These are phyloP conservation scores for Molossus molossus DNA, from an alignment of 2,797 vertebrate genomes.

Conservation along the genomic window DNA sequence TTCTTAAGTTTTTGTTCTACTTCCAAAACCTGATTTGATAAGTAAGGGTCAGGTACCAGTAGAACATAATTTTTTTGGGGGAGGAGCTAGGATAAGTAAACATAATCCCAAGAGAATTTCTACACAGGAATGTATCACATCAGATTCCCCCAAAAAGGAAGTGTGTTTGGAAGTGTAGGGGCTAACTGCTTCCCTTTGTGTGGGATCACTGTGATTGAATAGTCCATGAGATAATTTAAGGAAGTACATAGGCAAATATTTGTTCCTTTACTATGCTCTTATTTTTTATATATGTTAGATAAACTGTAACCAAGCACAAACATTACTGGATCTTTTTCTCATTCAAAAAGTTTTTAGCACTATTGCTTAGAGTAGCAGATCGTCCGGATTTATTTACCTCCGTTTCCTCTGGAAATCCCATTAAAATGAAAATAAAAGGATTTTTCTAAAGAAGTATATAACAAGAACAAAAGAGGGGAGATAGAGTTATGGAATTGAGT, in stretches of 20 bases:
- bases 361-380: background rate
- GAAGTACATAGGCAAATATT: background rate
- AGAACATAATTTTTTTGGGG: conserved; percentile 11
- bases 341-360: background rate
- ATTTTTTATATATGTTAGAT: background rate
- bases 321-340: background rate
- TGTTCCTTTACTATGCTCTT: background rate
- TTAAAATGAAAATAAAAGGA: background rate
- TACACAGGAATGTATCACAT: background rate
- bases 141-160: background rate
- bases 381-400: background rate
- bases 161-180: background rate
- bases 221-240: background rate
- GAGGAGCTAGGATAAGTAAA: background rate
- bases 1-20: conserved; percentile 42
- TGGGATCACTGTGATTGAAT: background rate
- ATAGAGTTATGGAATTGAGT: background rate
- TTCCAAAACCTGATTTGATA: conserved; percentile 42
- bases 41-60: background rate
- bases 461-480: background rate
- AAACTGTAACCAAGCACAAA: conserved; percentile 28
- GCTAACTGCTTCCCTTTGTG: background rate
- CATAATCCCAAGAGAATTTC: conserved; percentile 46
- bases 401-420: background rate
- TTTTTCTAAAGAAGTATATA: background rate